These are phyloP conservation scores for Hexactinellida sp. DNA, from an alignment of 37 sponge, comb jelly and placozoan genomes.

Conservation along the genomic window DNA sequence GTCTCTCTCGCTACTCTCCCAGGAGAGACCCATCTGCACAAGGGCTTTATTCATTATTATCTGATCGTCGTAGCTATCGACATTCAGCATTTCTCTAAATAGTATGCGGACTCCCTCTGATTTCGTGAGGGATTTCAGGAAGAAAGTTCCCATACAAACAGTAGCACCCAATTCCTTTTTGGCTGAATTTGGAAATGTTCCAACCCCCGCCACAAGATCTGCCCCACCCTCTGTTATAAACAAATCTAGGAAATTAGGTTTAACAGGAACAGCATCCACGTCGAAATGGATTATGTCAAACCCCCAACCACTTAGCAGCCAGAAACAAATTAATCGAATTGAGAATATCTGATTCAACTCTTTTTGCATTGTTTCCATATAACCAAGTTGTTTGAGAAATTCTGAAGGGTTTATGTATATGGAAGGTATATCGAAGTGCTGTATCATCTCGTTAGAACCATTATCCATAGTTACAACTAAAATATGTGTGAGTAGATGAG, in stretches of 20 bases:
- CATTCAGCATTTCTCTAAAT: background rate
- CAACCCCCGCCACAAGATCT: background rate
- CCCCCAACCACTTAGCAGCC: background rate
- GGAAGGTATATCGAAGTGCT: background rate
- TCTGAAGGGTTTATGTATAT: background rate
- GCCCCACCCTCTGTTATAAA: background rate
- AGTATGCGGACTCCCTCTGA: background rate
- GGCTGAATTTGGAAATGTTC: background rate
- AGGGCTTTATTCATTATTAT: background rate
- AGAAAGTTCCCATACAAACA: slow-evolving; percentile 12
- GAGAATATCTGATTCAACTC: background rate
- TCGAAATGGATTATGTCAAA: background rate
- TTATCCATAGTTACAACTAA: slow-evolving; percentile 1
- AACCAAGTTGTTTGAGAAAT: background rate
- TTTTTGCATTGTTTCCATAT: background rate
- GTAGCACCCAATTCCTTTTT: background rate
- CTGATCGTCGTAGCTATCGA: background rate
- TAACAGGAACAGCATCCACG: background rate
- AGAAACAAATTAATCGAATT: background rate
- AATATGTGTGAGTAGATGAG: background rate
- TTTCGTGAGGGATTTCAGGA: background rate
- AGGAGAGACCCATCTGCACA: background rate
- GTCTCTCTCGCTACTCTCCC: background rate
- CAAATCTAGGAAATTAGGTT: background rate
- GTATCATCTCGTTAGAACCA: background rate